Percentiles rank a stretch among this genome's conserved stretches.
These are phyloP conservation scores for Volucella inanis DNA, from an alignment of 2,888 invertebrate species.

Conservation along the genomic window DNA sequence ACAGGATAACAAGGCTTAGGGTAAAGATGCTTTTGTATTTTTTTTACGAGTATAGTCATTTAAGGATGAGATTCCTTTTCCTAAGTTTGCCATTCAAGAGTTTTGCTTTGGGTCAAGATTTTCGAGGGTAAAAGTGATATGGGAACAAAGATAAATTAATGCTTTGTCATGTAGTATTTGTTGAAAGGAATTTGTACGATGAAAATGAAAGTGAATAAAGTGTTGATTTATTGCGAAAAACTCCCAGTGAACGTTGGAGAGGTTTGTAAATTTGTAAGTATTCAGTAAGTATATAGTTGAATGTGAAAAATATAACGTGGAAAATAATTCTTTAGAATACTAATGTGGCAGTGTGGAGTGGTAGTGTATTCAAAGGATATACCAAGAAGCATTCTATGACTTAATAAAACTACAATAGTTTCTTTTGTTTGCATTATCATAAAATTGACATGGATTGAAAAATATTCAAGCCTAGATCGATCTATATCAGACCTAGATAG, in stretches of 20 bases:
- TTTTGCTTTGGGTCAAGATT: background rate
- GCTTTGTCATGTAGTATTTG: conserved; percentile 23
- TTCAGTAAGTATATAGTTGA: no score
- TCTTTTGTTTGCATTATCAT: no score
- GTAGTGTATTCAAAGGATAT: no score
- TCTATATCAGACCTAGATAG: no score
- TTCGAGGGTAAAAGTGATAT: conserved; percentile 5
- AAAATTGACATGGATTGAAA: no score
- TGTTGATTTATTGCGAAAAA: conserved; percentile 26
- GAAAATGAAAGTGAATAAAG: conserved; percentile 14
- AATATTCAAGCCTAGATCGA: no score
- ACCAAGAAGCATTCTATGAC: no score
- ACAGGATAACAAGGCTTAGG: background rate
- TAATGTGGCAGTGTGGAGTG: no score
- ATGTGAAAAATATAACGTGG: no score
- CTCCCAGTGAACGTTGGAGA: background rate
- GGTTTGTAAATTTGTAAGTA: no score
- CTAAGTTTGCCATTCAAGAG: conserved; percentile 14
- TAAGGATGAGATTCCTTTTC: background rate
- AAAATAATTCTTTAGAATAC: no score
- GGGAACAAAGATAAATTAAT: conserved; percentile 13
- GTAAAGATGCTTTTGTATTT: conserved; percentile 11
- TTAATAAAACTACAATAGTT: no score
- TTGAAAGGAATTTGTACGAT: background rate
- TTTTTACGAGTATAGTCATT: background rate